These are phyloP conservation scores for Gobiocypris rarus DNA, from an alignment of 2,113 vertebrate genomes.

Conservation along the genomic window DNA sequence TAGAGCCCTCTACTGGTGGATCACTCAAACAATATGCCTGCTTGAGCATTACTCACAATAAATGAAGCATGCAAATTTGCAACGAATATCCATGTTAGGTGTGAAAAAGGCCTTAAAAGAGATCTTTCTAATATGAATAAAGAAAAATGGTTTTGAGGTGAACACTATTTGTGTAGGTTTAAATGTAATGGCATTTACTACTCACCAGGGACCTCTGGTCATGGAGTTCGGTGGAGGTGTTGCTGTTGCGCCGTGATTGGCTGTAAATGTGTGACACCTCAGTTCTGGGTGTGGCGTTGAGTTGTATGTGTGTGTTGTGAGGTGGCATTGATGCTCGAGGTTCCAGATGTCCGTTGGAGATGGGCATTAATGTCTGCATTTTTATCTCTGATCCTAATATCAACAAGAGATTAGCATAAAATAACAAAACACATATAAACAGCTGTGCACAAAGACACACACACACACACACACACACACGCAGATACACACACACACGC, in stretches of 20 bases:
- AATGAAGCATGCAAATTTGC: background rate
- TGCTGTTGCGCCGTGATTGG: slow-evolving; percentile 84
- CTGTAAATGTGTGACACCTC: slow-evolving; percentile 77
- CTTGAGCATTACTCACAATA: no score
- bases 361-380: slow-evolving; percentile 86
- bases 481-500: background rate
- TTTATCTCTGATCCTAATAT: slow-evolving; percentile 82
- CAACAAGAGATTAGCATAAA: background rate
- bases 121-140: background rate
- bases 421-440: slow-evolving; percentile 13
- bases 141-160: background rate
- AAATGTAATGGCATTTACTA: background rate
- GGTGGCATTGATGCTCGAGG: slow-evolving; percentile 82
- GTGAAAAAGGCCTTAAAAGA: background rate
- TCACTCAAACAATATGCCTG: no score
- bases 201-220: slow-evolving; percentile 90
- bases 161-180: background rate
- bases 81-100: background rate
- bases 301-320: slow-evolving; percentile 76
- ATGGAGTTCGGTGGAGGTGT: slow-evolving; percentile 79
- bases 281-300: slow-evolving; percentile 87
- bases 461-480: background rate
- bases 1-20: no score
- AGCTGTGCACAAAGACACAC: background rate
- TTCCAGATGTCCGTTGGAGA: slow-evolving; percentile 91